Conservation (phyloP, 2,797 vertebrate genomes). For the Siniperca undulata region DNA sequence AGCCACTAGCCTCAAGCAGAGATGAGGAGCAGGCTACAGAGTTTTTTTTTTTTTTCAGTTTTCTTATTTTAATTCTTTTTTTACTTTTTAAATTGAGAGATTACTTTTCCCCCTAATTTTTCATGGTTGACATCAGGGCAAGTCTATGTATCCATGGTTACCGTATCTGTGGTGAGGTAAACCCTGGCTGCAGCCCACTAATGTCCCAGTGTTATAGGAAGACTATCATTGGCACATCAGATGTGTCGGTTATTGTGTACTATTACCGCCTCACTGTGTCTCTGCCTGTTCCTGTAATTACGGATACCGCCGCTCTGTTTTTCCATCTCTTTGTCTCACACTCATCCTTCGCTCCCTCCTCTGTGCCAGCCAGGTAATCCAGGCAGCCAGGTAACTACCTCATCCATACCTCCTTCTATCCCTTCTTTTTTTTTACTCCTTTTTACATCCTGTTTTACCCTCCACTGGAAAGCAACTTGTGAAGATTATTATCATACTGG, state of each 20-base stretch:
- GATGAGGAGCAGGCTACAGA: background rate
- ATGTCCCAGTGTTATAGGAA: slow-evolving; percentile 43
- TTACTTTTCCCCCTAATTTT: background rate
- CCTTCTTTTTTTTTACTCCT: background rate
- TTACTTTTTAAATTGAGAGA: background rate
- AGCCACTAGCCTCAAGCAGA: background rate
- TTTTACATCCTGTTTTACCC: background rate
- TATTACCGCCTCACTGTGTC: slow-evolving; percentile 69
- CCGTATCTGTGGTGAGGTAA: slow-evolving; percentile 17
- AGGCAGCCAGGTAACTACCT: slow-evolving; percentile 45
- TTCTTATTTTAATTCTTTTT: too few species aligned
- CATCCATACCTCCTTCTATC: background rate
- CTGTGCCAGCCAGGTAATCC: slow-evolving; percentile 63
- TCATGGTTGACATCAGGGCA: background rate
- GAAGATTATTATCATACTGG: background rate
- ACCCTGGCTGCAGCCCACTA: slow-evolving; percentile 14
- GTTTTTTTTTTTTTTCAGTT: background rate
- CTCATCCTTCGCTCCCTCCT: slow-evolving; percentile 41
- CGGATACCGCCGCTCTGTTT: slow-evolving; percentile 59
- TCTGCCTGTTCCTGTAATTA: slow-evolving; percentile 77
- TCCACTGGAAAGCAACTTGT: background rate
- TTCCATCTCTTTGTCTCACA: slow-evolving; percentile 66
- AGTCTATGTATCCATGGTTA: slow-evolving; percentile 18
- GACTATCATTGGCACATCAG: slow-evolving; percentile 75
- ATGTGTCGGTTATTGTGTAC: slow-evolving; percentile 70